Conservation (phyloP, 53 echinoderm and acorn worm species). For the Glandiceps talaboti region DNA sequence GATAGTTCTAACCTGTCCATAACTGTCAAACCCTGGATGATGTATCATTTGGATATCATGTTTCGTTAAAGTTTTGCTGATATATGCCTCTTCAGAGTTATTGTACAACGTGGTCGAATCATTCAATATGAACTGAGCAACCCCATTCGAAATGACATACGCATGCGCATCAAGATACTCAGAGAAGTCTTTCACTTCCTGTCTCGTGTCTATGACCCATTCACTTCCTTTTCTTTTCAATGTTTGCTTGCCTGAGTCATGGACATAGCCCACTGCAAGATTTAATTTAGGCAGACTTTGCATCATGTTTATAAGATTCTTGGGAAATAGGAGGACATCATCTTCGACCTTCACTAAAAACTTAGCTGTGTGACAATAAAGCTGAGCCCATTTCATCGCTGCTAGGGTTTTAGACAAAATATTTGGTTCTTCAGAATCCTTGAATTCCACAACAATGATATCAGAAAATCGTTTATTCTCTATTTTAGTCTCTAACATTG, state of each 20-base stretch:
- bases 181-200: neutral
- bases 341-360: constrained; percentile 27
- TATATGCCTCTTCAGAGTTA: neutral
- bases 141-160: neutral
- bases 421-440: constrained; percentile 4
- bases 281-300: neutral
- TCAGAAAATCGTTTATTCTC: neutral
- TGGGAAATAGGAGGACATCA: constrained; percentile 2
- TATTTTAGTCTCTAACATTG: neutral
- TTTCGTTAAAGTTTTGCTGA: neutral
- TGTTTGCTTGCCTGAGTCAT: neutral
- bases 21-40: neutral
- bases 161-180: neutral
- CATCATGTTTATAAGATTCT: neutral
- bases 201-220: neutral
- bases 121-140: neutral
- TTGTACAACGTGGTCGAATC: neutral
- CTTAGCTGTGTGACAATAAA: constrained; percentile 8
- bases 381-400: constrained; percentile 24
- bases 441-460: neutral
- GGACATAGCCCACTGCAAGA: neutral
- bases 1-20: neutral
- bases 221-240: neutral
- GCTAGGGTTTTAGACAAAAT: constrained; percentile 14
- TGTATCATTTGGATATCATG: neutral